These are phyloP conservation scores for Columba janthina DNA, from an alignment of 2,113 vertebrate genomes.

Conservation along the genomic window DNA sequence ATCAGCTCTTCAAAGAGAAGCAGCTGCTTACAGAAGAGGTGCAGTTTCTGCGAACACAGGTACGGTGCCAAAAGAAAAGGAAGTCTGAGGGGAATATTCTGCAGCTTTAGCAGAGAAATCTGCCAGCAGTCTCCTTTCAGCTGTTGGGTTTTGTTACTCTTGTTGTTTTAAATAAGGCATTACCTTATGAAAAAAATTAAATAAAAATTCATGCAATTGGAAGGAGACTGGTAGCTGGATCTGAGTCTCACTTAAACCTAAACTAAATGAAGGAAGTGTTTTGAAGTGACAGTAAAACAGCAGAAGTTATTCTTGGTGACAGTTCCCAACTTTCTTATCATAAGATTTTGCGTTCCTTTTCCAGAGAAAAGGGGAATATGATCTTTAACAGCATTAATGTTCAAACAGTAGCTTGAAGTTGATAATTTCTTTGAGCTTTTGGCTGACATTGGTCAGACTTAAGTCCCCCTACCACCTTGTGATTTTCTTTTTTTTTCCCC, in stretches of 20 bases:
- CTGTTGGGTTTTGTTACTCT: not conserved
- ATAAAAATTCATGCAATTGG: not conserved
- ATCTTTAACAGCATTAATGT: not conserved
- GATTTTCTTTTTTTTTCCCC: not conserved
- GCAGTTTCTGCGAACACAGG: constrained; percentile 77
- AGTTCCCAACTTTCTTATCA: not conserved
- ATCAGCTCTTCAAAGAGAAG: constrained; percentile 86
- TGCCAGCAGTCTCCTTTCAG: not conserved
- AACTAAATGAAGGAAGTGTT: not conserved
- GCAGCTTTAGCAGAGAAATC: not conserved
- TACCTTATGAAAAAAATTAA: not conserved
- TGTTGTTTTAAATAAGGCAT: not conserved
- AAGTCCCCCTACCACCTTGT: not conserved
- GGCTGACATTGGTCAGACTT: not conserved
- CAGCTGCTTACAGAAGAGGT: constrained; percentile 84
- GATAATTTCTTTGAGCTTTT: not conserved
- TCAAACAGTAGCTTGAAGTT: not conserved
- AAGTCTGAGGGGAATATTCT: not conserved
- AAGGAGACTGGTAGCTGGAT: not conserved
- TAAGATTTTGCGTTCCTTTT: not conserved
- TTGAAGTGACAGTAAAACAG: not conserved
- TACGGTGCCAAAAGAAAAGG: constrained; percentile 28
- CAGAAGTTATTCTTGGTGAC: not conserved
- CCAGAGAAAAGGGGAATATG: not conserved
- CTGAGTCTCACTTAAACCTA: not conserved